These are phyloP conservation scores for Lysiphlebus fabarum DNA, from an alignment of 1,140 invertebrate genomes.

Conservation along the genomic window DNA sequence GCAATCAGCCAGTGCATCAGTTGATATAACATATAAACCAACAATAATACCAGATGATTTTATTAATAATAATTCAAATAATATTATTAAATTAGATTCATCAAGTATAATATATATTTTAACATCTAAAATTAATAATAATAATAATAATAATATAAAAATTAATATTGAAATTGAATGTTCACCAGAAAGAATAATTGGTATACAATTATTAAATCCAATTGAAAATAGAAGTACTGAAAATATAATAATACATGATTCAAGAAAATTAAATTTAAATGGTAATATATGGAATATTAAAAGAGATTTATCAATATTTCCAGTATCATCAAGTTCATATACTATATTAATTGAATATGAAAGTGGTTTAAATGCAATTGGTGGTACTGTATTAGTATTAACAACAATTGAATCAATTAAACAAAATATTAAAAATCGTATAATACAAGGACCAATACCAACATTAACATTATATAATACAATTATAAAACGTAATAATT, in stretches of 20 bases:
- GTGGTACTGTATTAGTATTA: slow-evolving; percentile 78
- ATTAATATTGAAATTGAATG: slow-evolving; percentile 51
- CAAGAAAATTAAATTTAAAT: slow-evolving; percentile 59
- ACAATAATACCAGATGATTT: slow-evolving; percentile 61
- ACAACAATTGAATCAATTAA: slow-evolving; percentile 69
- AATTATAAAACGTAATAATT: slow-evolving; percentile 75
- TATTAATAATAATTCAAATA: slow-evolving; percentile 39
- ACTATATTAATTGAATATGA: slow-evolving; percentile 77
- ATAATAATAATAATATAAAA: slow-evolving; percentile 47
- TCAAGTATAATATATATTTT: slow-evolving; percentile 76
- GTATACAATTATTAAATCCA: slow-evolving; percentile 81
- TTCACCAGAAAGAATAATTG: slow-evolving; percentile 72
- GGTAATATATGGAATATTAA: slow-evolving; percentile 73
- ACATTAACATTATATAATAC: slow-evolving; percentile 68
- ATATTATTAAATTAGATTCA: slow-evolving; percentile 65
- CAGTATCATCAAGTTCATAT: slow-evolving; percentile 80
- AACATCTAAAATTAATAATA: slow-evolving; percentile 58
- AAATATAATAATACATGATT: slow-evolving; percentile 74
- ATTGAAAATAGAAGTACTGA: slow-evolving; percentile 84
- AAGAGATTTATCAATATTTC: slow-evolving; percentile 81
- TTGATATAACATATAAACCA: slow-evolving; percentile 67
- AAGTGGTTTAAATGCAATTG: slow-evolving; percentile 74
- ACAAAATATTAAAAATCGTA: slow-evolving; percentile 64
- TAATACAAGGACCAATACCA: slow-evolving; percentile 73
- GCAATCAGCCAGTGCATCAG: slow-evolving; percentile 62